These are phyloP conservation scores for Geopemphigus sp. DNA, from an alignment of 1,140 invertebrate species.

Conservation along the genomic window DNA sequence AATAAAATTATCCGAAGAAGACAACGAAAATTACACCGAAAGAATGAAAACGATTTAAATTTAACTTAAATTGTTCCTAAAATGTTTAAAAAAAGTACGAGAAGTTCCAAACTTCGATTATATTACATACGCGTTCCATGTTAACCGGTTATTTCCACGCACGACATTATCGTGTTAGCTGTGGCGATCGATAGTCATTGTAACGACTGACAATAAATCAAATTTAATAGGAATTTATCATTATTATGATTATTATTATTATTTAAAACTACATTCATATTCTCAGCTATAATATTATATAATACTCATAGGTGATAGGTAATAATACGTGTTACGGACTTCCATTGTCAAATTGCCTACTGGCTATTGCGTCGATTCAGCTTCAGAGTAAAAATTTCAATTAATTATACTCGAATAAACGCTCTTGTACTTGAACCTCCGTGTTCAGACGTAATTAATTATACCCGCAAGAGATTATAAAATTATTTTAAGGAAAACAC, in stretches of 20 bases:
- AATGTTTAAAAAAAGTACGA: too few species aligned
- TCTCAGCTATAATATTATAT: not conserved
- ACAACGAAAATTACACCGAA: too few species aligned
- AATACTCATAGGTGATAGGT: not conserved
- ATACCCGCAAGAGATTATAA: too few species aligned
- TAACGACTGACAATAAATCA: not conserved
- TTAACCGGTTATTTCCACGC: not conserved
- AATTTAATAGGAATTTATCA: conserved; percentile 11
- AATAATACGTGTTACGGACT: not conserved
- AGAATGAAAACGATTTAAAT: too few species aligned
- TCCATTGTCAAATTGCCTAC: not conserved
- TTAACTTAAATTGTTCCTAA: too few species aligned
- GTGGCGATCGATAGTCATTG: not conserved
- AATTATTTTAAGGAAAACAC: too few species aligned
- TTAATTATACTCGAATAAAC: not conserved
- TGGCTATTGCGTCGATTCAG: not conserved
- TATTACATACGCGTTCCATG: not conserved
- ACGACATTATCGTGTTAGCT: not conserved
- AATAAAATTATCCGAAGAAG: too few species aligned
- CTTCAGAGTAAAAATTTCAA: not conserved
- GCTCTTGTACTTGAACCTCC: too few species aligned
- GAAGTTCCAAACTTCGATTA: not conserved
- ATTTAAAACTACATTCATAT: not conserved
- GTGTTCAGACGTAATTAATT: too few species aligned
- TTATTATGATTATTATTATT: not conserved